Evolutionary conservation across 2,888 invertebrate genomes (phyloP), one percentile per base, ranked within the genome.

Genomic region (Catocala fraxini): DNA sequence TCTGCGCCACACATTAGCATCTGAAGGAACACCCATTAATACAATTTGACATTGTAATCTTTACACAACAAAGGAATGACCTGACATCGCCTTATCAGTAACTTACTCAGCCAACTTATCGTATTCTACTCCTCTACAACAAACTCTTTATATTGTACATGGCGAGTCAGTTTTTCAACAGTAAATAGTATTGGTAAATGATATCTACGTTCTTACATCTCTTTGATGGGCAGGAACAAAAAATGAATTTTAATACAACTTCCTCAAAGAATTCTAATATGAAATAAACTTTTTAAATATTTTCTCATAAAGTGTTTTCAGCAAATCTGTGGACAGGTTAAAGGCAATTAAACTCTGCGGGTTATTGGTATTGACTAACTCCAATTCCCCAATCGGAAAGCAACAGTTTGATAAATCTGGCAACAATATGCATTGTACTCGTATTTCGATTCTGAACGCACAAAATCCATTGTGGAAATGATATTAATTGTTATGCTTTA

Each of bases 1-100:
- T 86, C 84, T 70, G 66, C 75, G 71, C 73, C 65, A 65, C 70
- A 68, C 79, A 91, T 92, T 92, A 88, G 76, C 93, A 92, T 92
- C 83, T 86, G 87, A 92, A 92, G 80, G 84, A 77, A 80, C 67
- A 77, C 73, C 71, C 73, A 77, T 68, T 77, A 77, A 85, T 85
- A 87, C 82, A 81, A 81, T 84, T 87, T 87, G 84, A 89, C 90
- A 89, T 88, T 90, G 90, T 92, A 87, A 89, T 89, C 86, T 86
- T 70, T 72, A 79, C 67, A 79, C 78, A 86, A 90, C 91, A 91
- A 91, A 90, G 87, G 86, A 86, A 79, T 89, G 89, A 90, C 89
- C 89, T 89, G 88, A 88, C 89, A 84, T 85, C 82, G 79, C 73
- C 81, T 86, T 91, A 91, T 91, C 91, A 85, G 80, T 66, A 68